Conservation (phyloP, 2,113 vertebrate genomes). For the Lucifuga dentata region DNA sequence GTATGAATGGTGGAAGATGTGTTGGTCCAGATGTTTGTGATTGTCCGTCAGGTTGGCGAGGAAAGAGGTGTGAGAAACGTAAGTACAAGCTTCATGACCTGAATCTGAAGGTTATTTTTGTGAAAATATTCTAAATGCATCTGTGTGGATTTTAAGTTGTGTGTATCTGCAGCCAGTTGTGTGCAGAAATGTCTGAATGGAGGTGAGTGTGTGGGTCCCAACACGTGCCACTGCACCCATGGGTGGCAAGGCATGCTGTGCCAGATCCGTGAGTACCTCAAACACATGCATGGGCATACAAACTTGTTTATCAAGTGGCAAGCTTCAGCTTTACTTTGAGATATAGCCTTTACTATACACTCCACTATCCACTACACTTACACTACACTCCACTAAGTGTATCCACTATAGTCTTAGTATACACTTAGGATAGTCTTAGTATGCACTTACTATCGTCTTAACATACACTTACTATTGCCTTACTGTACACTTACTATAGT, state of each 20-base stretch:
- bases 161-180: slow-evolving; percentile 76
- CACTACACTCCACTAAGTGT: no score
- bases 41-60: slow-evolving; percentile 83
- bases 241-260: slow-evolving; percentile 81
- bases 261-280: slow-evolving; percentile 83
- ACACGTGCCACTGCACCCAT: slow-evolving; percentile 68
- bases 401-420: no score
- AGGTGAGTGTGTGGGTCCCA: slow-evolving; percentile 79
- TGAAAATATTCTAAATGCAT: no score
- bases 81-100: slow-evolving; percentile 42
- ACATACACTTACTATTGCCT: no score
- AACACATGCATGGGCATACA: not conserved
- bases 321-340: no score
- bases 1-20: slow-evolving; percentile 85
- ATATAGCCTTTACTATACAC: no score
- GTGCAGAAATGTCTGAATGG: slow-evolving; percentile 82
- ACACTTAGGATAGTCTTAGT: no score
- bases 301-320: no score
- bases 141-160: not conserved
- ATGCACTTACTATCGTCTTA: no score
- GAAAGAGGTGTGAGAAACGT: slow-evolving; percentile 80
- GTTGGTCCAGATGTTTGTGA: slow-evolving; percentile 82
- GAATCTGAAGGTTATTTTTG: no score
- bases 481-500: no score
- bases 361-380: no score